Evolutionary conservation across 2,797 vertebrate species (phyloP), one percentile per base, ranked within the genome.

Genomic region (Vultur gryphus): DNA sequence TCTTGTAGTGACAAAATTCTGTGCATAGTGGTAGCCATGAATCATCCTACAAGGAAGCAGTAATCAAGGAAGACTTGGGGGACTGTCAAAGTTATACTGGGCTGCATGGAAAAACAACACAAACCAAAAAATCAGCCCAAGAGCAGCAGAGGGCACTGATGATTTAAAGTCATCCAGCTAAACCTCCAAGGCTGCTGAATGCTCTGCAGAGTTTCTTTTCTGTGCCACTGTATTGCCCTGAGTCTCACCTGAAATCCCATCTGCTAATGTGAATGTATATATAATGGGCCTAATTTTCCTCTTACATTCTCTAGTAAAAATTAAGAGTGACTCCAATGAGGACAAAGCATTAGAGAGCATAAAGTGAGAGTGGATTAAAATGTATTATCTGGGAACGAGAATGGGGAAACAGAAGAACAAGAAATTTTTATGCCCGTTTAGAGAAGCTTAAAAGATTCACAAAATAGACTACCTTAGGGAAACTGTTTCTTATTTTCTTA

Each of bases 81-180:
- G 6, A 16, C 37, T 43, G 31, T 49, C 31, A 17, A 73, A 94
- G 12, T 18, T 59, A 17, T 19, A 41, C 20, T 11, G 24, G 29
- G 16, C 12, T 61, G 46, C 39, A 35, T 25, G 21, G 54, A 43
- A 90, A 81, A 84, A 4, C 35, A 85, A 10, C 19, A 24, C 3
- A 35, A 48, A 57, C n/a, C 16, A 66, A 35, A 67, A 62, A 70
- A 82, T 26, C 13, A 57, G 13, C 9, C 7, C 0, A 2, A 82
- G 28, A 93, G 90, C 88, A 94, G 83, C 90, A 97, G 96, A 96
- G 95, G 93, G 94, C 95, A 97, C 91, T 95, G 95, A 70, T 89
- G 93, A 76, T 73, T 95, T 92, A 93, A 91, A 90, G 46, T 90
- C 73, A 23, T 81, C 20, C 35, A 41, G 29, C 16, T 67, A 81